A percentile compares a stretch with the other conserved stretches of the same genome.
Evolutionary conservation across 2,888 invertebrate species (phyloP).

Genomic region (Galerucella nymphaeae): DNA sequence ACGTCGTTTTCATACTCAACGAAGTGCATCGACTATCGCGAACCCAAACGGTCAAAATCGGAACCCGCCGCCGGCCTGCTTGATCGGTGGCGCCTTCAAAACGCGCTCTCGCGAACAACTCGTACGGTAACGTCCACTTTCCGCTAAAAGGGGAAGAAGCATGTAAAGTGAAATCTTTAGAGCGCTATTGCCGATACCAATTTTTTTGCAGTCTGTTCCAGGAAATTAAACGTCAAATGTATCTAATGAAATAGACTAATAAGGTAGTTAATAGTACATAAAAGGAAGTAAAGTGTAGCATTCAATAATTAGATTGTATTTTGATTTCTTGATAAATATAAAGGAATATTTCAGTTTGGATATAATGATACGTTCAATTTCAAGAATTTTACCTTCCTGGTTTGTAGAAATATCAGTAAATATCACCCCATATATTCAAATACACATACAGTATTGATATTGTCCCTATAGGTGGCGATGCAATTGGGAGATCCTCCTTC

Average conservation of each 20-base stretch:
- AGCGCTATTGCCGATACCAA: slow-evolving; percentile 40
- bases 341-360: too few species aligned
- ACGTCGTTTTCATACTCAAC: slow-evolving; percentile 15
- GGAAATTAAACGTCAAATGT: neutral
- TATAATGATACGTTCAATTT: too few species aligned
- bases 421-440: too few species aligned
- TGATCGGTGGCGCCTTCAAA: slow-evolving; percentile 62
- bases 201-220: neutral
- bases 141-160: slow-evolving; percentile 61
- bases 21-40: slow-evolving; percentile 27
- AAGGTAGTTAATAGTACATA: neutral
- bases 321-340: too few species aligned
- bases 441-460: too few species aligned
- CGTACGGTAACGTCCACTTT: slow-evolving; percentile 60
- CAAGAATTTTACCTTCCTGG: too few species aligned
- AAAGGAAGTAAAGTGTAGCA: too few species aligned
- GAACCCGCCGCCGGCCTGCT: slow-evolving; percentile 53
- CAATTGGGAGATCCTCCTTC: too few species aligned
- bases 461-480: too few species aligned
- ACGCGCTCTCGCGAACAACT: slow-evolving; percentile 54
- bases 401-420: too few species aligned
- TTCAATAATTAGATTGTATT: too few species aligned
- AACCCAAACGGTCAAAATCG: slow-evolving; percentile 38
- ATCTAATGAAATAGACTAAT: neutral
- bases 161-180: slow-evolving; percentile 65